Base-by-base conservation (phyloP, 2,113 vertebrate genomes). In the Prolemur simus region DNA sequence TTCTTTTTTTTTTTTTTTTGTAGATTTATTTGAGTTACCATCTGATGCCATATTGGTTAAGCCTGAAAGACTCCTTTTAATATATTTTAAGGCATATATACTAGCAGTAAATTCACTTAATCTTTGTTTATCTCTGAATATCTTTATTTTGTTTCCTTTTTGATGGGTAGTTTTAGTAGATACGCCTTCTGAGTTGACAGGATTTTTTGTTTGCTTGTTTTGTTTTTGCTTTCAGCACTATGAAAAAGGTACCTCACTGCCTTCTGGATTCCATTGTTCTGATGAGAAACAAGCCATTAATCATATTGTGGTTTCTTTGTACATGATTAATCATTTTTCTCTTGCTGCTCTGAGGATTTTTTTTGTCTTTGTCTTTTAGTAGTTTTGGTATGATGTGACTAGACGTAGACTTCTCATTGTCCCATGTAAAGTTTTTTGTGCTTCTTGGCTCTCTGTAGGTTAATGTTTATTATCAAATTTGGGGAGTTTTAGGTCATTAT, bases 201-300 rank as follows among this genome's bases (percentile, higher is more conserved):
- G 32, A 20, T 52, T 77, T 77, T 52, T 49, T 29, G 60, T 63
- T 37, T 27, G 5, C 54, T 66, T 69, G 23, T 88, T 95, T 86
- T 91, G 52, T 52, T 96, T 81, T 81, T 80, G 37, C 77, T 77
- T 74, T 92, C 5, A 76, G 42, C 6, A 32, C 14, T 83, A 42
- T 92, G 42, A 47, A 77, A 86, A 95, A 47, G 14, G 32, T 27
- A 84, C 56, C 2, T 52, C 8, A 14, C n/a, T 58, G 21, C 27
- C 14, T 60, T 88, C 42, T 83, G 23, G 14, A 47, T 81, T 37
- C 45, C 45, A 45, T 56, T 94, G 74, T 83, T 93, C 80, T 89
- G 63, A 83, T n/a, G 63, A 93, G 68, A 82, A 73, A 23, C 82
- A 58, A 69, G 37, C 52, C 37, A 96, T 94, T 80, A 83, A 96